Percentiles rank a stretch among this genome's conserved stretches.
Evolutionary conservation across 2,797 vertebrate genomes (phyloP).

Genomic region (Epinephelus malabaricus): DNA sequence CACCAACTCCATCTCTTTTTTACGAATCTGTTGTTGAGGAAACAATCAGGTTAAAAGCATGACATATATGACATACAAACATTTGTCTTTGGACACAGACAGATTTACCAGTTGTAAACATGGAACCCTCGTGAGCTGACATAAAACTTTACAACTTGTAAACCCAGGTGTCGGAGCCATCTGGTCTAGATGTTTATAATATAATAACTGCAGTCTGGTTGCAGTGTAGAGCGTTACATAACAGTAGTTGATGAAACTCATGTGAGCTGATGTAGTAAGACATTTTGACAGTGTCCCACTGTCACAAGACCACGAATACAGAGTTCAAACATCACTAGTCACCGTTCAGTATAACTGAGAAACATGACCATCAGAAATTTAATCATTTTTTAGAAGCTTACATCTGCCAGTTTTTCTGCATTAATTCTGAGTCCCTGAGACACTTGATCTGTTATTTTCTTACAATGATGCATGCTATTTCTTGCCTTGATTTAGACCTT

Average conservation of each 20-base stretch:
- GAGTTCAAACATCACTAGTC: too few relatives aligned
- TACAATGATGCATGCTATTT: too few relatives aligned
- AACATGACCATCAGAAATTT: too few relatives aligned
- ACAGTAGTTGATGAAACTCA: not conserved
- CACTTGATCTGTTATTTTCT: too few relatives aligned
- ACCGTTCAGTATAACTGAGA: too few relatives aligned
- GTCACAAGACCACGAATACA: too few relatives aligned
- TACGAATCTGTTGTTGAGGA: conserved; percentile 83
- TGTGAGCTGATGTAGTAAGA: not conserved
- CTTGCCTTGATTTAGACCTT: too few relatives aligned
- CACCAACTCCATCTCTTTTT: conserved; percentile 82
- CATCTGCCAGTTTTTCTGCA: too few relatives aligned
- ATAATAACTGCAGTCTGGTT: not conserved
- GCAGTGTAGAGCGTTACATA: not conserved
- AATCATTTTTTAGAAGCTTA: too few relatives aligned
- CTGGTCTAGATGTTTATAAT: not conserved
- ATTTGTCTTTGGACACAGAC: not conserved
- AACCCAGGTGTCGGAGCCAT: too few relatives aligned
- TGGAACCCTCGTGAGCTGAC: not conserved
- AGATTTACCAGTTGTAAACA: conserved; percentile 1
- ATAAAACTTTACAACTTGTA: not conserved
- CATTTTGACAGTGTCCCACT: not conserved
- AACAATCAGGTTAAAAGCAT: not conserved
- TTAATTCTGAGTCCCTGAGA: too few relatives aligned
- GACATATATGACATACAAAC: not conserved